Evolutionary conservation across 1,140 invertebrate genomes (phyloP).

Genomic region (Cydia strobilella): DNA sequence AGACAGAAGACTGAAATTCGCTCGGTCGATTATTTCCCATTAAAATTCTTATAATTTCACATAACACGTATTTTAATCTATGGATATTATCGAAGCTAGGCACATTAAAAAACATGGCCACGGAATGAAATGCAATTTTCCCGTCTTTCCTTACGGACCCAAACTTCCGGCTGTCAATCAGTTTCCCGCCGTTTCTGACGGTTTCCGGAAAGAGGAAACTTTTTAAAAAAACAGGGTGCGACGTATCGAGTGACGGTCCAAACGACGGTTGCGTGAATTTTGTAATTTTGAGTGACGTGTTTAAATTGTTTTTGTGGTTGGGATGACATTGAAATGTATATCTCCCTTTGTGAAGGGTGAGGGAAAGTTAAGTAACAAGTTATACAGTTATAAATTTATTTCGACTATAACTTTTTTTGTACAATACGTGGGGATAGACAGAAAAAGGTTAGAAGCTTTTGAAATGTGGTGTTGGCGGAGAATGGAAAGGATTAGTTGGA

Average conservation of each 20-base stretch:
- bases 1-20: no score
- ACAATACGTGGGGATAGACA: no score
- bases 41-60: no score
- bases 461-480: no score
- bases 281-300: slow-evolving; percentile 7
- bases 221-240: slow-evolving; percentile 50
- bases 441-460: no score
- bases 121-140: slow-evolving; percentile 55
- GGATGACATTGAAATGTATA: slow-evolving; percentile 8
- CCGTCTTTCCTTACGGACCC: slow-evolving; percentile 36
- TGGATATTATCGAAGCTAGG: neutral
- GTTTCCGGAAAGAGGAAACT: slow-evolving; percentile 52
- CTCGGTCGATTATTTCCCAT: no score
- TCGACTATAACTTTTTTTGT: no score
- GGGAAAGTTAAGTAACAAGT: neutral
- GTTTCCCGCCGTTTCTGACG: slow-evolving; percentile 61
- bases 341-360: neutral
- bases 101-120: slow-evolving; percentile 29
- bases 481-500: no score
- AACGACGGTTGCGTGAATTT: slow-evolving; percentile 20
- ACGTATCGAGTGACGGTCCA: slow-evolving; percentile 29
- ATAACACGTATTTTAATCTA: neutral
- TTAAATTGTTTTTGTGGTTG: slow-evolving; percentile 6
- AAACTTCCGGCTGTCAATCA: slow-evolving; percentile 61
- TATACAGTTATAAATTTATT: neutral